These are phyloP conservation scores for Planiliza haematocheilus DNA, from an alignment of 2,113 vertebrate species.

Conservation along the genomic window DNA sequence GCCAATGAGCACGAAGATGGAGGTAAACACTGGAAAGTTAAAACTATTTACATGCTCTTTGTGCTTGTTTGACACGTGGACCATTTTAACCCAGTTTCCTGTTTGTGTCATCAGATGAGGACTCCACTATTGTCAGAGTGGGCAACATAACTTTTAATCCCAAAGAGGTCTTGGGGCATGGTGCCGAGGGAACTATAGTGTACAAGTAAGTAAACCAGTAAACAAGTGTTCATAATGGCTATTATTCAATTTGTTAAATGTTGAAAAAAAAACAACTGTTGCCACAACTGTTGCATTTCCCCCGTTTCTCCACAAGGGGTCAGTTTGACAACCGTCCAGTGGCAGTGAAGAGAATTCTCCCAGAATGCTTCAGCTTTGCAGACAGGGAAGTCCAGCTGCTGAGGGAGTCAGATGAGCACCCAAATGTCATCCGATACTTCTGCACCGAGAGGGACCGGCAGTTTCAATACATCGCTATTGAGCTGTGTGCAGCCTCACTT, in stretches of 20 bases:
- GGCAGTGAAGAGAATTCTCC: constrained; percentile 96
- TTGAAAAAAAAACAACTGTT: neutral
- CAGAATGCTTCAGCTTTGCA: constrained; percentile 97
- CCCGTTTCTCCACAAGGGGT: constrained; percentile 82
- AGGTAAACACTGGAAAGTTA: constrained; percentile 74
- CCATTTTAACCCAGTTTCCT: neutral
- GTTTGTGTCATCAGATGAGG: constrained; percentile 82
- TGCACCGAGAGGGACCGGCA: constrained; percentile 96
- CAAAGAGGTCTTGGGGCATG: constrained; percentile 92
- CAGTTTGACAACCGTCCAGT: constrained; percentile 94
- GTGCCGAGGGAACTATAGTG: constrained; percentile 97
- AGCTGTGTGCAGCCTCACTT: constrained; percentile 92
- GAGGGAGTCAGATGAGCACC: constrained; percentile 95
- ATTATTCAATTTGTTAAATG: neutral
- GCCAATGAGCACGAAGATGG: constrained; percentile 90
- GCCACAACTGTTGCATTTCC: neutral
- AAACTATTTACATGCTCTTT: neutral
- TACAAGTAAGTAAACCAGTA: constrained; percentile 86
- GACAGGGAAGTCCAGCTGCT: constrained; percentile 96
- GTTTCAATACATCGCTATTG: constrained; percentile 99
- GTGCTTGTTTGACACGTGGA: neutral
- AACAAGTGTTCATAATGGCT: neutral
- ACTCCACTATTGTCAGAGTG: constrained; percentile 85
- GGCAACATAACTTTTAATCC: constrained; percentile 95
- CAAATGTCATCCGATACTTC: constrained; percentile 98